Conservation (phyloP, 1,140 invertebrate genomes). For the Apolygus lucorum region DNA sequence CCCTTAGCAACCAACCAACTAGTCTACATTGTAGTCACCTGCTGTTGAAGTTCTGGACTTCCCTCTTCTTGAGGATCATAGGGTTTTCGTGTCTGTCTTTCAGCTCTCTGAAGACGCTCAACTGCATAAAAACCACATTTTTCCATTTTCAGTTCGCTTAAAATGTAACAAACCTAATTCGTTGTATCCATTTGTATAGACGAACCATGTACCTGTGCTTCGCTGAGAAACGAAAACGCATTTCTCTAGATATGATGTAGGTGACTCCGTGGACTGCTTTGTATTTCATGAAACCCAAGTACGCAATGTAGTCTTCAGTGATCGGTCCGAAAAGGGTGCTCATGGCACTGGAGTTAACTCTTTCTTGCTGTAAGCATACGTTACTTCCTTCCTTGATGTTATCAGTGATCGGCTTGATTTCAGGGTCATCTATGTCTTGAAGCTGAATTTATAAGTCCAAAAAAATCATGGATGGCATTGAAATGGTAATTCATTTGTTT, state of each 20-base stretch:
- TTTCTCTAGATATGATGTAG: background rate
- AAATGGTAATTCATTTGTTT: too few species aligned
- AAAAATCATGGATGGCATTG: background rate
- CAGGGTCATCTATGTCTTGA: too few species aligned
- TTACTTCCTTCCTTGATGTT: background rate
- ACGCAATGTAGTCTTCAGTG: constrained; percentile 9
- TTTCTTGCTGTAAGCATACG: background rate
- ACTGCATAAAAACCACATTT: background rate
- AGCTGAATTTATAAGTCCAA: too few species aligned
- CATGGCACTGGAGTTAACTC: background rate
- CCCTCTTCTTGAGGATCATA: background rate
- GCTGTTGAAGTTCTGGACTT: background rate
- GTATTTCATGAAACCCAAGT: constrained; percentile 19
- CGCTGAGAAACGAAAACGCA: background rate
- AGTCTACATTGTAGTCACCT: background rate
- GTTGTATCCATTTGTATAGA: background rate
- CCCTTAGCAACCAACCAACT: background rate
- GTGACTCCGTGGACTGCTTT: constrained; percentile 14
- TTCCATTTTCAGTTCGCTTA: background rate
- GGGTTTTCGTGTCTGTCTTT: constrained; percentile 3
- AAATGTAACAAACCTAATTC: background rate
- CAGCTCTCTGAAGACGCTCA: background rate
- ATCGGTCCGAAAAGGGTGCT: background rate
- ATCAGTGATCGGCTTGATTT: constrained; percentile 13
- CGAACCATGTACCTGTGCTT: background rate